These are phyloP conservation scores for Lampropteryx suffumata DNA, from an alignment of 2,888 invertebrate genomes.

Conservation along the genomic window DNA sequence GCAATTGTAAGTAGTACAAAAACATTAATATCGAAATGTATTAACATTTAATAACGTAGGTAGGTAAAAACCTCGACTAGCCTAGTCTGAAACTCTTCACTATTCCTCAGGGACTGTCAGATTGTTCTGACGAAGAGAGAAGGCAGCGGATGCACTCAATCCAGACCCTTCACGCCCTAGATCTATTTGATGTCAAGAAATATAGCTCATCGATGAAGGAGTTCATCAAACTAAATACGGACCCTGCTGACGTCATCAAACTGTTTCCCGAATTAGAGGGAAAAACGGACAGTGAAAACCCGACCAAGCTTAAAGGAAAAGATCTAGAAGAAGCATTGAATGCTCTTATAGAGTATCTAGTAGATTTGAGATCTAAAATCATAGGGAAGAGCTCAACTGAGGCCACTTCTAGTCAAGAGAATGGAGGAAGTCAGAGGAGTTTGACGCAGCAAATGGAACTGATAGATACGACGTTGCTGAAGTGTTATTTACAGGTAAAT, in stretches of 20 bases:
- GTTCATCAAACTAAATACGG: constrained; percentile 94
- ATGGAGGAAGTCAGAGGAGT: constrained; percentile 54
- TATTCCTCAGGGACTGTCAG: constrained; percentile 88
- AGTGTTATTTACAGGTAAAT: constrained; percentile 95
- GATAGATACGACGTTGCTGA: constrained; percentile 97
- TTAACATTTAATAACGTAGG: background rate
- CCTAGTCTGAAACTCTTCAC: background rate
- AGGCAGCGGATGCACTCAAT: constrained; percentile 92
- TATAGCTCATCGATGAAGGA: constrained; percentile 96
- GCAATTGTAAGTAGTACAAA: constrained; percentile 39
- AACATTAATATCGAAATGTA: no score
- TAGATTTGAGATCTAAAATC: constrained; percentile 85
- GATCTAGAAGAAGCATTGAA: constrained; percentile 94
- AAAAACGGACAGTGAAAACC: constrained; percentile 46
- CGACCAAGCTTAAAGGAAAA: constrained; percentile 86
- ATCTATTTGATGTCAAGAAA: constrained; percentile 94
- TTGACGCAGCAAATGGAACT: constrained; percentile 87
- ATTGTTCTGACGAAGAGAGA: constrained; percentile 91
- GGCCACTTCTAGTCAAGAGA: constrained; percentile 38
- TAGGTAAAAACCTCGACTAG: no score
- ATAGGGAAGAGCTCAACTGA: constrained; percentile 54
- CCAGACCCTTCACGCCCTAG: constrained; percentile 94
- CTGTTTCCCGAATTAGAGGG: constrained; percentile 95
- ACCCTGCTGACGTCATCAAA: constrained; percentile 97
- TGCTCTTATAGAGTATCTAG: constrained; percentile 95